phyloP scores from a whole-genome alignment of 2,797 vertebrate species.

The Miichthys miiuy region DNA sequence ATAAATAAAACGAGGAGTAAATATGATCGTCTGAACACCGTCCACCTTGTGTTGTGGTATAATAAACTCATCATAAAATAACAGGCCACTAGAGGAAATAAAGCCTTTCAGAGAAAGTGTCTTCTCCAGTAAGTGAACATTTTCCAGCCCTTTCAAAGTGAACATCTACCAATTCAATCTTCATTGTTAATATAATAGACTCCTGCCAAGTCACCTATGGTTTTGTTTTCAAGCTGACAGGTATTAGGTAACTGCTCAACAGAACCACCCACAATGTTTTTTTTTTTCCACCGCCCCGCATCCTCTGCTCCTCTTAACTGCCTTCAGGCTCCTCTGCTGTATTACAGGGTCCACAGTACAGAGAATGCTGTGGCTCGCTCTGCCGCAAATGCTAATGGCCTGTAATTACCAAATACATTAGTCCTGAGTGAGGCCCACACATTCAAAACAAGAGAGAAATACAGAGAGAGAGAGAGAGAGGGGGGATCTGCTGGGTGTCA shows the following conservation, averaged over 20 bases:
- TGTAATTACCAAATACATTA: conserved; percentile 82
- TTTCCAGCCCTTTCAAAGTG: background rate
- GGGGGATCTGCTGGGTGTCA: conserved; percentile 68
- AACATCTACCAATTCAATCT: conserved; percentile 21
- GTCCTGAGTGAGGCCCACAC: conserved; percentile 74
- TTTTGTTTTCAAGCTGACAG: conserved; percentile 63
- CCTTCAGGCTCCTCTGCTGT: conserved; percentile 52
- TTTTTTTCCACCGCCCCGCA: conserved; percentile 27
- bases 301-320: conserved; percentile 60
- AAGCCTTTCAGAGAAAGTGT: background rate
- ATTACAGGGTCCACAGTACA: conserved; percentile 35
- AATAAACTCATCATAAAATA: background rate
- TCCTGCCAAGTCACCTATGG: conserved; percentile 40
- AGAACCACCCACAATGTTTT: conserved; percentile 68
- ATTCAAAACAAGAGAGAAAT: conserved; percentile 60
- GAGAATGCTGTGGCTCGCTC: conserved; percentile 42
- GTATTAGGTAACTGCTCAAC: conserved; percentile 69
- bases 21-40: background rate
- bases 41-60: background rate
- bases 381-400: conserved; percentile 72
- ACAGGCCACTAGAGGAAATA: background rate
- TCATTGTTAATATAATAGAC: conserved; percentile 18
- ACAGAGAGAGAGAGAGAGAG: conserved; percentile 42
- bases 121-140: background rate
- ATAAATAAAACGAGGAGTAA: background rate